Base-by-base conservation (phyloP, 37 sponge, comb jelly and placozoan genomes). In the Chondrosia reniformis region DNA sequence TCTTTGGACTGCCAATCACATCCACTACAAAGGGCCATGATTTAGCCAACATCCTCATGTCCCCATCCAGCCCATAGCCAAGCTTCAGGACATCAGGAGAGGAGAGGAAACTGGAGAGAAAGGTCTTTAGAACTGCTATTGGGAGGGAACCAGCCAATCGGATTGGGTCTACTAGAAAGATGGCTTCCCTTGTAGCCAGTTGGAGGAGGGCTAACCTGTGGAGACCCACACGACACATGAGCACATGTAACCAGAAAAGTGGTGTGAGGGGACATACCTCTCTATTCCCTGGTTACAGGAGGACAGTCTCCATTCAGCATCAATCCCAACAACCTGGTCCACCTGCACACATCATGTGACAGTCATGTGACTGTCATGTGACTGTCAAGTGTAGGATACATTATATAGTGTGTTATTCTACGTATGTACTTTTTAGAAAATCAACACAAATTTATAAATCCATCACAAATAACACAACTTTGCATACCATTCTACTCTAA, bases 251-350 rank as follows among this genome's bases (percentile, higher is more conserved):
- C 25, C 36, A 27, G n/a, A 69, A 41, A 69, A 36, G 10, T 9
- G 22, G 19, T 33, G 31, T 4, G 52, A 49, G 61, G 6, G 6
- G 28, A 25, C 28, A 32, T 33, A 83, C 89, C 85, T 89, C 61
- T 84, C 85, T 2, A 75, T 62, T 8, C 85, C 82, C n/a, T 67
- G 52, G 65, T 91, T 87, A 49, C 85, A 87, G 6, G 57, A 45
- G 0, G 90, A 63, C 38, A 92, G 67, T 40, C 79, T 83, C 93
- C 93, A 92, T 45, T 92, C 93, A 2, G 83, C 79, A 76, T 92
- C 93, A 1, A 92, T 74, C 4, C 89, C 93, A 32, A 92, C 77
- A 13, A 85, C 44, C 4, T 44, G 56, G 22, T 33, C 77, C 0
- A 44, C 58, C 89, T 88, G 56, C 31, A 65, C n/a, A n/a, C n/a